Percentiles rank a stretch among this genome's conserved stretches.
Evolutionary conservation across 2,888 invertebrate species (phyloP).

Genomic region (Lepidochrysops patricia): DNA sequence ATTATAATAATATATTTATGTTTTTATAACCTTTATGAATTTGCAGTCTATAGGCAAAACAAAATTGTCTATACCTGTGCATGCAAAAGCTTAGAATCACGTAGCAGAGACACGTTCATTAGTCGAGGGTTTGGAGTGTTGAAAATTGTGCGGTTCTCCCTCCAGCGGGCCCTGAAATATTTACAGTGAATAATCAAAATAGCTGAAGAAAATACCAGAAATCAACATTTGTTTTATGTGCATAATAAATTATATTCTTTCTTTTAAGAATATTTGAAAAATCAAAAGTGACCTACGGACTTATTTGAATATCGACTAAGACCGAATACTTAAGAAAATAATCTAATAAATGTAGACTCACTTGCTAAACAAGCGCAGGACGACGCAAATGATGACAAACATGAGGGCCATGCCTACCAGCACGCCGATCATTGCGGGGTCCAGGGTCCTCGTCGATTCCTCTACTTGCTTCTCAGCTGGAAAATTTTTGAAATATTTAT

Average conservation of each 20-base stretch:
- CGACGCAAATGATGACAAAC: constrained; percentile 95
- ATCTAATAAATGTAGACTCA: constrained; percentile 53
- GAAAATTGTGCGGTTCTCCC: constrained; percentile 93
- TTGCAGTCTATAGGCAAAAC: too few species aligned
- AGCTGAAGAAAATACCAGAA: too few species aligned
- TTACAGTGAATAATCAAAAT: background rate
- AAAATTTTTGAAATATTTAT: constrained; percentile 1
- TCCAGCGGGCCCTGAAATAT: constrained; percentile 87
- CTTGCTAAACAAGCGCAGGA: constrained; percentile 93
- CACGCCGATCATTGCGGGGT: constrained; percentile 93
- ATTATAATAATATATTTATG: too few species aligned
- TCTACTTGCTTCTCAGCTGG: constrained; percentile 75
- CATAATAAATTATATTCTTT: too few species aligned
- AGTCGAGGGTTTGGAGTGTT: constrained; percentile 94
- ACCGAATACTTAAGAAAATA: too few species aligned
- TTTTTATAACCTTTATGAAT: too few species aligned
- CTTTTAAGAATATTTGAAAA: too few species aligned
- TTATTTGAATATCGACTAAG: too few species aligned
- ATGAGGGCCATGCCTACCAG: constrained; percentile 93
- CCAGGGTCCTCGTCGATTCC: constrained; percentile 80
- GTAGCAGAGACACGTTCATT: constrained; percentile 91
- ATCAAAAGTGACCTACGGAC: too few species aligned
- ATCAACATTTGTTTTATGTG: too few species aligned
- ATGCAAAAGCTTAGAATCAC: constrained; percentile 86
- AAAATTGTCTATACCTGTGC: constrained; percentile 58